Base-by-base conservation (phyloP, 2,113 vertebrate species). In the Sprattus sprattus region DNA sequence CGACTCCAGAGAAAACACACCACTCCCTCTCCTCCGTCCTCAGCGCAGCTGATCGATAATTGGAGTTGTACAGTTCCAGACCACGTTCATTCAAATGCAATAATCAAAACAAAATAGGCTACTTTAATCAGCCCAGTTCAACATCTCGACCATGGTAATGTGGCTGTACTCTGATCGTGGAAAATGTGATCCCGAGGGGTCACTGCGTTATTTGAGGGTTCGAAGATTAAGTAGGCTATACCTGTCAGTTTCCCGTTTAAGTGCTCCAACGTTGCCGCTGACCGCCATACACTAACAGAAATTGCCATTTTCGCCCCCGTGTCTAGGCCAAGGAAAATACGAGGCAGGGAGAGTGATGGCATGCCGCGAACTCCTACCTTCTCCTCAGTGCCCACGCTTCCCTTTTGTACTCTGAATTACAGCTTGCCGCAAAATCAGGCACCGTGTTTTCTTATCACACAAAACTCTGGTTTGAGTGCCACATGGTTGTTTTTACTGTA, bases 241-340 rank as follows among this genome's bases (percentile, higher is more conserved):
- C 85, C 85, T 86, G 87, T 86, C 87, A 88, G 87, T 86, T 88
- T 84, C 13, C 16, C 71, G 47, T 80, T 85, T 81, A 87, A 89
- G 75, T 86, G 57, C 87, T 86, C 84, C 88, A 89, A 86, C 87
- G 84, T 81, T 71, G 85, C 86, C 54, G 39, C 86, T 85, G 87
- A 85, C 86, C 78, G 50, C 84, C 28, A 49, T 64, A 85, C 84
- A 84, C 87, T 85, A 84, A 88, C 85, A 88, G 84, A 85, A 90
- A 89, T 82, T 83, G 84, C 45, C 85, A 87, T 86, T 87, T 89
- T 83, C 84, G 83, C 84, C 82, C 67, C 83, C 8, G 8, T 11
- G 15, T 9, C 57, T 45, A 22, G 45, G 86, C 87, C 90, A 90
- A 89, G 82, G 82, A 88, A 89, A 88, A 86, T 78, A 86, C 18